Evolutionary conservation across 2,888 invertebrate species (phyloP).

Genomic region (Melanotus villosus): DNA sequence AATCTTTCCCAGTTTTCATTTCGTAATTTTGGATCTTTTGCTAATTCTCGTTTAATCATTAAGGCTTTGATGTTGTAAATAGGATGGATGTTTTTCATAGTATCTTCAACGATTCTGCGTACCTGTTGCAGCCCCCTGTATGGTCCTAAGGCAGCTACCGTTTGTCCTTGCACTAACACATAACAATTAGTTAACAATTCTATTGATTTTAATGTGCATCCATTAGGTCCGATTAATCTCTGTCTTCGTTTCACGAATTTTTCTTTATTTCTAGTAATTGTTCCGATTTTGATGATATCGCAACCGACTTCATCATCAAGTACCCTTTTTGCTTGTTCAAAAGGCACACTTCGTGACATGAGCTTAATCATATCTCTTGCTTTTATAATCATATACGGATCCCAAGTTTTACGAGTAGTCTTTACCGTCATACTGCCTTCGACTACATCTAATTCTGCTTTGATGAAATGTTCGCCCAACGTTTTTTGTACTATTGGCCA

Average conservation of each 20-base stretch:
- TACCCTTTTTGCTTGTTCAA: constrained; percentile 92
- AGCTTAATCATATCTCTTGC: constrained; percentile 96
- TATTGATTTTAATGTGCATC: constrained; percentile 97
- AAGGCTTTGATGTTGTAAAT: constrained; percentile 97
- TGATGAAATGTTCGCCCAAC: constrained; percentile 83
- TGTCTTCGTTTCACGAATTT: constrained; percentile 96
- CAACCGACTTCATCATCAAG: constrained; percentile 92
- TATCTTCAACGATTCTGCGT: constrained; percentile 92
- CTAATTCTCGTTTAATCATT: constrained; percentile 97
- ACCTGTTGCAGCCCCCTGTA: constrained; percentile 91
- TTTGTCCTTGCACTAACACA: constrained; percentile 96
- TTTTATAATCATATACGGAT: constrained; percentile 97
- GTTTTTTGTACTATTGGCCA: constrained; percentile 96
- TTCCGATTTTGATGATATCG: constrained; percentile 97
- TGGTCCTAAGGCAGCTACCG: constrained; percentile 96
- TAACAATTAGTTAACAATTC: constrained; percentile 97
- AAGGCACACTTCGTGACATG: constrained; percentile 95
- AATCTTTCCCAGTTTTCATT: constrained; percentile 98
- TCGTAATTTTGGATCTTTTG: constrained; percentile 92
- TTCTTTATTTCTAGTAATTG: constrained; percentile 90
- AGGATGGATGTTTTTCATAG: constrained; percentile 99
- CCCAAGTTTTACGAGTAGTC: constrained; percentile 98
- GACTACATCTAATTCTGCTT: constrained; percentile 91
- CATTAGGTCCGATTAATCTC: constrained; percentile 95
- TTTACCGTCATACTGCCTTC: constrained; percentile 96